These are phyloP conservation scores for Nymphalis io DNA, from an alignment of 1,140 invertebrate species.

Conservation along the genomic window DNA sequence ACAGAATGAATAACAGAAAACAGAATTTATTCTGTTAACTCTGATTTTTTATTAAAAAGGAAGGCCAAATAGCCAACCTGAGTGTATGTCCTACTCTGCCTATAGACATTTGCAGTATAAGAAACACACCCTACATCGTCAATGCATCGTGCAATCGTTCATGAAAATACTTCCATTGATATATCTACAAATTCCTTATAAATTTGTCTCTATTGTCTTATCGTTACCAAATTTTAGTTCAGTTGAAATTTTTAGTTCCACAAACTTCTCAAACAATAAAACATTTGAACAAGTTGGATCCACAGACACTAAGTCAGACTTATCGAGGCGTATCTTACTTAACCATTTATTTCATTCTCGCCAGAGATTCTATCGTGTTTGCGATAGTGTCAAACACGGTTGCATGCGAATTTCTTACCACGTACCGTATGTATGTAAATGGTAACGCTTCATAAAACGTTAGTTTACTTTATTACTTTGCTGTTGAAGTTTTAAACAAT, in stretches of 20 bases:
- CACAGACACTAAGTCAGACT: slow-evolving; percentile 41
- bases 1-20: too few species aligned
- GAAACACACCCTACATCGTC: too few species aligned
- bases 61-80: too few species aligned
- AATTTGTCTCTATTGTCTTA: not conserved
- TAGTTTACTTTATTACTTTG: slow-evolving; percentile 18
- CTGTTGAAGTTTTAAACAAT: slow-evolving; percentile 17
- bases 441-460: slow-evolving; percentile 34
- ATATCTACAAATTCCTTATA: not conserved
- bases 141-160: too few species aligned
- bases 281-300: slow-evolving; percentile 21
- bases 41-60: not conserved
- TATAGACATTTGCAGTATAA: too few species aligned
- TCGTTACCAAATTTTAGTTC: slow-evolving; percentile 1
- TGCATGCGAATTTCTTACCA: slow-evolving; percentile 40
- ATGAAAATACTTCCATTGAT: too few species aligned
- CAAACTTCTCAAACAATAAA: slow-evolving; percentile 22
- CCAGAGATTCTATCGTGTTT: slow-evolving; percentile 41
- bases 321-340: slow-evolving; percentile 41
- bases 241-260: slow-evolving; percentile 13
- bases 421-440: slow-evolving; percentile 23
- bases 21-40: not conserved
- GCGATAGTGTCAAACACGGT: slow-evolving; percentile 44
- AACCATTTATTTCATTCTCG: slow-evolving; percentile 45
- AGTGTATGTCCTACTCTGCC: too few species aligned